Evolutionary conservation across 2,888 invertebrate species (phyloP).

Genomic region (Tenthredo livida): DNA sequence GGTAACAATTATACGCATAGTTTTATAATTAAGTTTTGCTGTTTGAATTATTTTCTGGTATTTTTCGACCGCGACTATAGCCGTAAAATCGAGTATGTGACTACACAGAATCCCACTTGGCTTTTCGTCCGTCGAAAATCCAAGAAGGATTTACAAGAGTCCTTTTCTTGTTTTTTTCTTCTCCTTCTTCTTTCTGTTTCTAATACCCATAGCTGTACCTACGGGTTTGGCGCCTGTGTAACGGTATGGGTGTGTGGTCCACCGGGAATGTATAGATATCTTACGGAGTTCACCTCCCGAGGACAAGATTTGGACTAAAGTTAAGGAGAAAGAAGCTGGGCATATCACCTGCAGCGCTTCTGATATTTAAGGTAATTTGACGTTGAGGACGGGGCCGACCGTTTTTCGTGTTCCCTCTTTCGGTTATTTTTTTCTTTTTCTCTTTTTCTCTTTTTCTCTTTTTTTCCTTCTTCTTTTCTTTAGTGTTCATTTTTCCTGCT

Average conservation of each 20-base stretch:
- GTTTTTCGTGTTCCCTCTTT: constrained; percentile 54
- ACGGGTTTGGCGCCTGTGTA: not conserved
- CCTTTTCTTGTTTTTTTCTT: not conserved
- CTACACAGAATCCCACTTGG: constrained; percentile 39
- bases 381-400: not conserved
- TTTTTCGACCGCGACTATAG: not conserved
- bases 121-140: not conserved
- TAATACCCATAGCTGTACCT: not conserved
- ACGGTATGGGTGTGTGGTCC: constrained; percentile 2
- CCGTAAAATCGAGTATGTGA: constrained; percentile 26
- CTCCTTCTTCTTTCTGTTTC: not conserved
- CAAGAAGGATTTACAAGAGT: not conserved
- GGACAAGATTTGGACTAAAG: constrained; percentile 4
- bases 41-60: not conserved
- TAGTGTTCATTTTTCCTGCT: constrained; percentile 54
- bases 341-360: constrained; percentile 29
- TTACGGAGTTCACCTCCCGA: not conserved
- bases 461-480: constrained; percentile 53
- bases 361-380: constrained; percentile 41
- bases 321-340: not conserved
- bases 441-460: constrained; percentile 50
- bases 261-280: not conserved
- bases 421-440: constrained; percentile 49
- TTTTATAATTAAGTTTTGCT: not conserved
- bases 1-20: not conserved